Evolutionary conservation across 2,888 invertebrate genomes (phyloP).

Genomic region (Eudasyphora cyanicolor): DNA sequence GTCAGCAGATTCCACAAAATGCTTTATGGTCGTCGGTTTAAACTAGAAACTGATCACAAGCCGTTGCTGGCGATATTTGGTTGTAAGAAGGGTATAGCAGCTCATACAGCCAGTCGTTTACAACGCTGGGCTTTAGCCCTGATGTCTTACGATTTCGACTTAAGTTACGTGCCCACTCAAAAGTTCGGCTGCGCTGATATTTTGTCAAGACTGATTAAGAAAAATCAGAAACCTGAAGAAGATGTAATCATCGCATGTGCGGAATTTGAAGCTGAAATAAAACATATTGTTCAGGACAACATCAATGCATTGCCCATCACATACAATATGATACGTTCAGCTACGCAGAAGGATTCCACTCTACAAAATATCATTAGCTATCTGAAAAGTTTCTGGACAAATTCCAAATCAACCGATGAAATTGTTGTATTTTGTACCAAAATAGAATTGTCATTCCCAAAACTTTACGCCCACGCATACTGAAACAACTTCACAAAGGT

Average conservation of each 20-base stretch:
- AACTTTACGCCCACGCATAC: no score
- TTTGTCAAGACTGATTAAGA: slow-evolving; percentile 45
- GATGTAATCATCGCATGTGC: not conserved
- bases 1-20: slow-evolving; percentile 30
- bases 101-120: no score
- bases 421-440: no score
- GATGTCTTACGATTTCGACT: no score
- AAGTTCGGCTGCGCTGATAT: slow-evolving; percentile 40
- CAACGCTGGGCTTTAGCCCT: no score
- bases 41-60: no score
- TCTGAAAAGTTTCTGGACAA: not conserved
- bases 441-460: no score
- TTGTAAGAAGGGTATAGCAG: slow-evolving; percentile 70
- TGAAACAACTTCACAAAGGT: no score
- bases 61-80: slow-evolving; percentile 23
- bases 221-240: no score
- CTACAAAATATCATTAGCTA: slow-evolving; percentile 29
- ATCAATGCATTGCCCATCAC: slow-evolving; percentile 17
- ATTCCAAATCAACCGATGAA: not conserved
- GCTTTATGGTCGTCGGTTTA: no score
- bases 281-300: slow-evolving; percentile 1
- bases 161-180: no score
- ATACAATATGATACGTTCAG: slow-evolving; percentile 25
- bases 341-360: slow-evolving; percentile 24
- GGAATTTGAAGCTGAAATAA: slow-evolving; percentile 26